Base-by-base conservation (phyloP, 1,140 invertebrate species). In the Heliconius himera region DNA sequence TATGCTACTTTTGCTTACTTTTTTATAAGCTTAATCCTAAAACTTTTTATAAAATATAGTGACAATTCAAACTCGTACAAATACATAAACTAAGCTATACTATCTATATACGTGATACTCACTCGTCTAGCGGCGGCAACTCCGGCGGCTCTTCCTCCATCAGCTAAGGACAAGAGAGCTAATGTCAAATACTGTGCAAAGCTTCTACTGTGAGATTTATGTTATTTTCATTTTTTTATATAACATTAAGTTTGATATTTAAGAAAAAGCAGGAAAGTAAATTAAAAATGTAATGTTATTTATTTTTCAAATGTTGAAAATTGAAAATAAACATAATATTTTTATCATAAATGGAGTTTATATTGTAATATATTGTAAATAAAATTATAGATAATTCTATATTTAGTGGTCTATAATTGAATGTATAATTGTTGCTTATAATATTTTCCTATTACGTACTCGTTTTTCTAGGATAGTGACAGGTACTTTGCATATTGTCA, bases 101-200 rank as follows among this genome's bases (percentile, higher is more conserved):
- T 54, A 70, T 73, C 60, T 54, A 70, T 73, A 72, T 77, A 76
- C 56, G 72, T 74, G 72, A 54, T 89, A 93, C 91, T 92, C 81
- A 93, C 91, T 89, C 85, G 82, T 86, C 84, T 80, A 93, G 87
- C 41, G 91, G 91, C 78, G 91, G 89, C 82, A 93, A 86, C 71
- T 85, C 81, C 5, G 89, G 89, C 18, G 88, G 86, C 76, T 89
- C 91, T 18, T 90, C 90, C 80, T 88, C 88, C 90, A 91, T 83
- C 29, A 91, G 87, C 90, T 92, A 90, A 72, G 80, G 83, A 87
- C 74, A 87, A 87, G 72, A 85, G 85, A 81, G 88, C 60, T 66
- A 81, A 91, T 85, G 87, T 93, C 91, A 93, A 72, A 93, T 93
- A 93, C 90, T 85, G 91, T 93, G 91, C 91, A 71, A 93, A 93